Conservation (phyloP, 2,797 vertebrate genomes). For the Aplochiton taeniatus region DNA sequence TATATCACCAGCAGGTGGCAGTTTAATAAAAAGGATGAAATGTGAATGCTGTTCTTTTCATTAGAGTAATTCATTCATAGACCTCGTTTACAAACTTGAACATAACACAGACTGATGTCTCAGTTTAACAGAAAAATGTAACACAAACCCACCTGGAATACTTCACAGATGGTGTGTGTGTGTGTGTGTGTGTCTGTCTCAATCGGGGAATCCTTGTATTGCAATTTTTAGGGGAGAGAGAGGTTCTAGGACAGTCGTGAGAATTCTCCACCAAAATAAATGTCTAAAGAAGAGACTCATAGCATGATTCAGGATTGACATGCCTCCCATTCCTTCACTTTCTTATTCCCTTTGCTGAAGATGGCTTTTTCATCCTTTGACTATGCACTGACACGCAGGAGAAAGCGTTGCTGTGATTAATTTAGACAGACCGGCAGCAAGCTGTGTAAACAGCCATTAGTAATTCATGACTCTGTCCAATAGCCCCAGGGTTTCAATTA, state of each 20-base stretch:
- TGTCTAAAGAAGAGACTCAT: no score
- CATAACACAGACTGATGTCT: not conserved
- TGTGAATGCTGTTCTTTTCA: not conserved
- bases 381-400: conserved; percentile 49
- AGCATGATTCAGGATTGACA: no score
- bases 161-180: not conserved
- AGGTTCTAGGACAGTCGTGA: no score
- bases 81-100: not conserved
- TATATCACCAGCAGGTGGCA: conserved; percentile 51
- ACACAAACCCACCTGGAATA: not conserved
- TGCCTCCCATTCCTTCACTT: not conserved
- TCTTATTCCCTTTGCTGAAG: conserved; percentile 33
- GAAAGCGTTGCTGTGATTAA: conserved; percentile 66
- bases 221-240: no score
- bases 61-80: not conserved
- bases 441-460: conserved; percentile 78
- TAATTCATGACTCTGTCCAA: conserved; percentile 73
- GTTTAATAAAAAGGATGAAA: conserved; percentile 9
- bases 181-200: not conserved
- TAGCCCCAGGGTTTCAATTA: conserved; percentile 71
- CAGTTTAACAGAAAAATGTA: not conserved
- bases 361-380: conserved; percentile 38
- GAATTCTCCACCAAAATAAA: no score
- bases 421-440: conserved; percentile 66
- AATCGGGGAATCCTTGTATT: no score